Evolutionary conservation across 2,888 invertebrate species (phyloP), one percentile per base, ranked within the genome.

Genomic region (Deilephila porcellus): DNA sequence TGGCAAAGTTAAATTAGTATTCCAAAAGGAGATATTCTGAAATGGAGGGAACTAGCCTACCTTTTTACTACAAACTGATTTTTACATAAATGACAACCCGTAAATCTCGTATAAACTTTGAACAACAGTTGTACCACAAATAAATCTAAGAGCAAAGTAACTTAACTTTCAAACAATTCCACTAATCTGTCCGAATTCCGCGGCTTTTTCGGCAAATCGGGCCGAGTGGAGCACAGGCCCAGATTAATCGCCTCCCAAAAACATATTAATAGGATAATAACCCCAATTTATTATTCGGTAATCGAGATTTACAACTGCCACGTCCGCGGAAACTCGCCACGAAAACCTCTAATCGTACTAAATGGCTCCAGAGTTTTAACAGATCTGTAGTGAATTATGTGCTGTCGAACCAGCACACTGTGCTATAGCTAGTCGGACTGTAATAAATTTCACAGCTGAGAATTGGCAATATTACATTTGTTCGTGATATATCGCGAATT

Each of bases 251-350:
- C 17, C 52, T 25, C 14, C 8, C 52, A 52, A 67, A 67, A 67
- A 67, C 67, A 29, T 67, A 67, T 67, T 52, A 67, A 52, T 67
- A 60, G 77, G 71, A 71, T 74, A 79, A 71, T 59, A 71, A 71
- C 67, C 67, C 37, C 60, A 19, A 71, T 60, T 71, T 71, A 71
- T 60, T 60, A 45, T 60, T 60, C 71, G 25, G 34, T 60, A 60
- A 84, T 84, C 81, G 75, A 82, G 81, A 86, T 85, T 86, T 83
- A 79, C 79, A 80, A 79, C 76, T 76, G 60, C 76, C 82, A 76
- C 81, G 80, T 79, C 75, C 67, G 73, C 76, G 73, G 74, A 75
- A 78, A 79, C 77, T 72, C 60, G 81, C 75, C 79, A 81, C 80
- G 74, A 77, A 78, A 79, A 74, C 73, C 76, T 75, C 78, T 85